These are phyloP conservation scores for Yponomeuta sedellus DNA, from an alignment of 2,888 invertebrate species.

Conservation along the genomic window DNA sequence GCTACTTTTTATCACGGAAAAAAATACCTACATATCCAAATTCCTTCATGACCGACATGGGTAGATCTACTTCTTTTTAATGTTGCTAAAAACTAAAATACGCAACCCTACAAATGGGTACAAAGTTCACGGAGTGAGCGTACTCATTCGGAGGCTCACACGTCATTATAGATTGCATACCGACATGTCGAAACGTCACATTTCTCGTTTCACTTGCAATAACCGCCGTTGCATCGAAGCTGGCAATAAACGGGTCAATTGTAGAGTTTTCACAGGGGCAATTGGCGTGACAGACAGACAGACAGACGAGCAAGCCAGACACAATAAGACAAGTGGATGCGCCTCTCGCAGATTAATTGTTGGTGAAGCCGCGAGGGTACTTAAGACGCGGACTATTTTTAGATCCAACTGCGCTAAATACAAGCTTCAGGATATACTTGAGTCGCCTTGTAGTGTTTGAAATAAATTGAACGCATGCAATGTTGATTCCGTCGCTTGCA, in stretches of 20 bases:
- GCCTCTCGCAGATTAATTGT: conserved; percentile 34
- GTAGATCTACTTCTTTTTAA: too few relatives aligned
- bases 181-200: background rate
- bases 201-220: background rate
- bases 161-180: background rate
- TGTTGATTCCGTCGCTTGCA: too few relatives aligned
- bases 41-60: too few relatives aligned
- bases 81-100: too few relatives aligned
- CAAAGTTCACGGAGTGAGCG: too few relatives aligned
- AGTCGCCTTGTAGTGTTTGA: background rate
- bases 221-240: background rate
- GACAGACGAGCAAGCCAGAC: conserved; percentile 41
- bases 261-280: conserved; percentile 25
- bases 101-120: too few relatives aligned
- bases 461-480: too few relatives aligned
- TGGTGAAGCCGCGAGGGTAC: conserved; percentile 24
- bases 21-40: too few relatives aligned
- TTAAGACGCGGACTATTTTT: background rate
- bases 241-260: conserved; percentile 31
- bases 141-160: background rate
- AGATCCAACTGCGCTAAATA: conserved; percentile 5
- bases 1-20: too few relatives aligned
- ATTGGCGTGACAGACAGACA: conserved; percentile 43
- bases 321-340: conserved; percentile 37
- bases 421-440: background rate